Evolutionary conservation across 2,113 vertebrate species (phyloP), one percentile per base, ranked within the genome.

Genomic region (Heteronetta atricapilla): DNA sequence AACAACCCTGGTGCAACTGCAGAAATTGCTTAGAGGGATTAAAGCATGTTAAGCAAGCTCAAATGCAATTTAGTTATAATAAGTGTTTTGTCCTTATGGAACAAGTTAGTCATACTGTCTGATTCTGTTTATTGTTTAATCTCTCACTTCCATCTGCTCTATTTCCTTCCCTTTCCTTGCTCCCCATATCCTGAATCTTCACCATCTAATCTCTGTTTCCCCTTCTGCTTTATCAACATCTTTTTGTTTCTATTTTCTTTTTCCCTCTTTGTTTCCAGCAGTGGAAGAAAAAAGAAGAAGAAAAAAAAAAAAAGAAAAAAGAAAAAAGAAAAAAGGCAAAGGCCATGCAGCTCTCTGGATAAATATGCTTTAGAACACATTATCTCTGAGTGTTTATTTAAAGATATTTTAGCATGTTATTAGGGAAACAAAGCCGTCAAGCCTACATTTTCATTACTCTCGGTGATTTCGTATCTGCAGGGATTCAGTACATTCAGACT

Each of bases 81-180:
- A 89, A 31, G 8, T 40, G 33, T 73, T 94, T 82, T 69, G 25
- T 69, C 58, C 21, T 82, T 74, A 77, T 1, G 15, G 28, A 94
- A 70, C 22, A 42, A 77, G 63, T 89, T 53, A 73, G 59, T 66
- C 28, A 50, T 82, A 76, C 31, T 76, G n/a, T 66, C 62, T 77
- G 44, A 63, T 91, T 92, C n/a, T 96, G 66, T 60, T 67, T 11
- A 74, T 63, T 92, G n/a, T 79, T 83, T 94, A 89, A 91, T 80
- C 40, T 85, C 74, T 93, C 33, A 59, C 29, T 88, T 14, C 52
- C 52, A 28, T 90, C 64, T 95, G 38, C 16, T 84, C 34, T 60
- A 18, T 63, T 89, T 81, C 42, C 23, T 86, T 83, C 44, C 42
- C 15, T 80, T 80, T 85, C 46, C 44, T 88, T 80, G 8, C 23